Evolutionary conservation across 2,797 vertebrate genomes (phyloP).

Genomic region (Fistularia tabacaria): DNA sequence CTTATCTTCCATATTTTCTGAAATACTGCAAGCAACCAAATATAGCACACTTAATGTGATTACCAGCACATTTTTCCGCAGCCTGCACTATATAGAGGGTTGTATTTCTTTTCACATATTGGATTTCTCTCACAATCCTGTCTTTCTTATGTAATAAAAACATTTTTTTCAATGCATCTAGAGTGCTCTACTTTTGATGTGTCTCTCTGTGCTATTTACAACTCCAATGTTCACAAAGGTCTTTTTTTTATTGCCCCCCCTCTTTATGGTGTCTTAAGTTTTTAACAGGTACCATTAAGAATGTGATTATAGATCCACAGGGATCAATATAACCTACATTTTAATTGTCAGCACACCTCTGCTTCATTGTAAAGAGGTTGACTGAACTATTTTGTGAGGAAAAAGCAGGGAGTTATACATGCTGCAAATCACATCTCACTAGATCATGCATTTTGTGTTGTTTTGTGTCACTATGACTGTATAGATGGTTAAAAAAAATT

Average conservation of each 20-base stretch:
- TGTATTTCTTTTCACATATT: constrained; percentile 22
- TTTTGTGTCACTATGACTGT: no score
- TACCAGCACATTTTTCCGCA: constrained; percentile 29
- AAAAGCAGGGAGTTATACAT: no score
- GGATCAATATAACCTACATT: constrained; percentile 5
- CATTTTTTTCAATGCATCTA: constrained; percentile 5
- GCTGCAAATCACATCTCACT: no score
- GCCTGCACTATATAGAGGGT: constrained; percentile 8
- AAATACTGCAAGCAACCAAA: constrained; percentile 12
- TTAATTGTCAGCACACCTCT: no score
- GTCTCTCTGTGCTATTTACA: not conserved
- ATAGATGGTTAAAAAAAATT: no score
- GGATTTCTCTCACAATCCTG: constrained; percentile 12
- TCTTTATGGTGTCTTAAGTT: no score
- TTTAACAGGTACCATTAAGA: no score
- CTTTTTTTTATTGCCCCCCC: not conserved
- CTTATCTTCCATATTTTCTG: constrained; percentile 21
- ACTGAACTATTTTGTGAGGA: no score
- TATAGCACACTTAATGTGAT: constrained; percentile 30
- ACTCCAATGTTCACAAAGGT: no score
- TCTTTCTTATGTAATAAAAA: constrained; percentile 13
- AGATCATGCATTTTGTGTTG: no score
- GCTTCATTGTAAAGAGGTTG: no score
- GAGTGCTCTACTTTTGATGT: not conserved
- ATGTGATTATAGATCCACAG: no score